Conservation (phyloP, 2,113 vertebrate genomes). For the Pygoscelis adeliae region DNA sequence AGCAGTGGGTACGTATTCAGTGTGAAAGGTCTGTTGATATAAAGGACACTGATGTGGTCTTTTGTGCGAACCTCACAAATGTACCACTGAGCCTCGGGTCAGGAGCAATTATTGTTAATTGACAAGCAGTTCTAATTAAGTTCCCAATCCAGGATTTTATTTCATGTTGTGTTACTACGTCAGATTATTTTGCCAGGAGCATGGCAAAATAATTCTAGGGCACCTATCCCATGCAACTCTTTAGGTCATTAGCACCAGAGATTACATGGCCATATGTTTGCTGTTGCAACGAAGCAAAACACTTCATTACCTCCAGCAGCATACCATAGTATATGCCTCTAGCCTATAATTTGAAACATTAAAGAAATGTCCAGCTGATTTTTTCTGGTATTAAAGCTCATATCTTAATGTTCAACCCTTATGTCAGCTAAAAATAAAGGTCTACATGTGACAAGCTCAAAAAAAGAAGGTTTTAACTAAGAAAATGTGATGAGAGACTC, state of each 20-base stretch:
- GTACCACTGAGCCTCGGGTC: not conserved
- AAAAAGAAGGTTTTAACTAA: not conserved
- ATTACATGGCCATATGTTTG: not conserved
- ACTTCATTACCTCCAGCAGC: not conserved
- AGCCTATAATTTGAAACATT: not conserved
- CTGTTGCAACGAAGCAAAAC: not conserved
- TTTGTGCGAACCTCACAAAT: not conserved
- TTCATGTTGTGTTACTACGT: conserved; percentile 4
- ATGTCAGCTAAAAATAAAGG: conserved; percentile 2
- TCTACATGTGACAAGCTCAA: not conserved
- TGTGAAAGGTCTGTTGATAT: not conserved
- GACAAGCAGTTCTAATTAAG: conserved; percentile 54
- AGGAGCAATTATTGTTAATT: conserved; percentile 7
- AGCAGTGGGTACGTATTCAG: not conserved
- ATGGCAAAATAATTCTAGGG: not conserved
- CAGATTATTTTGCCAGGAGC: conserved; percentile 32
- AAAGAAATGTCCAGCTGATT: not conserved
- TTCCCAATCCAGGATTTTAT: conserved; percentile 23
- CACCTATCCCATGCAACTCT: not conserved
- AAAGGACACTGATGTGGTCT: not conserved
- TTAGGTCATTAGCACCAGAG: not conserved
- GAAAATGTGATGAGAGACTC: not conserved
- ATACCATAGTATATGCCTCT: not conserved
- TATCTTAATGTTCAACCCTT: not conserved
- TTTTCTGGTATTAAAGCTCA: not conserved